Evolutionary conservation across 2,797 vertebrate genomes (phyloP).

Genomic region (Poecilia velifera): DNA sequence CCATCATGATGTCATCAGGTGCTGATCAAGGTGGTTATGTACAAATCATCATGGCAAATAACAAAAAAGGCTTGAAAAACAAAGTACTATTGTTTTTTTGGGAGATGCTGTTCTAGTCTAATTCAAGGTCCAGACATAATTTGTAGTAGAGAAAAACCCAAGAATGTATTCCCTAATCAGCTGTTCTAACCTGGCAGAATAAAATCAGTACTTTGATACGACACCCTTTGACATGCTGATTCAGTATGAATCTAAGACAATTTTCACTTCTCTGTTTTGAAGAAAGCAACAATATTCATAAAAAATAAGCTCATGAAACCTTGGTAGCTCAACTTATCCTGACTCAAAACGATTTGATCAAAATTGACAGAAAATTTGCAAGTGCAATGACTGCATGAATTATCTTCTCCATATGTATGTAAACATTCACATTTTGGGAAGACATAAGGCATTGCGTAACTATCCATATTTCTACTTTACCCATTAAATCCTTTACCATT

Average conservation of each 20-base stretch:
- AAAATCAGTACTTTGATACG: not conserved
- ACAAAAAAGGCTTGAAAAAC: not conserved
- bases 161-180: not conserved
- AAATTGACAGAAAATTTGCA: not conserved
- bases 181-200: not conserved
- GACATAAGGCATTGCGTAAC: conserved; percentile 7
- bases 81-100: not conserved
- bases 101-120: not conserved
- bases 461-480: conserved; percentile 52
- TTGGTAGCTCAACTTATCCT: not conserved
- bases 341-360: not conserved
- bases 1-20: not conserved
- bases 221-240: not conserved
- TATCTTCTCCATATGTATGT: not conserved
- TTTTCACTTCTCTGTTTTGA: not conserved
- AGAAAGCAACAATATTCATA: not conserved
- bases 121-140: not conserved
- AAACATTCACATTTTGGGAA: not conserved
- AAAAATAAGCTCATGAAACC: not conserved
- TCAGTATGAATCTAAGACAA: not conserved
- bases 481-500: conserved; percentile 65
- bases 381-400: conserved; percentile 8
- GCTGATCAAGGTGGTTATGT: not conserved
- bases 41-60: not conserved
- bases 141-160: not conserved